A percentile compares a stretch with the other conserved stretches of the same genome.
These are phyloP conservation scores for Synanthedon vespiformis DNA, from an alignment of 2,888 invertebrate species.

Conservation along the genomic window DNA sequence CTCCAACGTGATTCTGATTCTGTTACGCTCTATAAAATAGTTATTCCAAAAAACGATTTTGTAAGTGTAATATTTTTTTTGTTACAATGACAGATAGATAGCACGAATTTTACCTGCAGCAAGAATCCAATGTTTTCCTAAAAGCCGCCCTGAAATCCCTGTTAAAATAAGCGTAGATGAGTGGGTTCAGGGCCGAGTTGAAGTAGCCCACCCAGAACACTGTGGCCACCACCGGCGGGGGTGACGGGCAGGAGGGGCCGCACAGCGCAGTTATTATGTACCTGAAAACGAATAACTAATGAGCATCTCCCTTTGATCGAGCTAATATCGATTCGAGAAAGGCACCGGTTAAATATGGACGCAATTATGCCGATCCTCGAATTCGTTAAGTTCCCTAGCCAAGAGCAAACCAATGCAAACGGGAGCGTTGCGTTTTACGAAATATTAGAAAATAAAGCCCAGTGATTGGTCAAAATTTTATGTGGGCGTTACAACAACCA, in stretches of 20 bases:
- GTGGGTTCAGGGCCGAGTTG: slow-evolving; percentile 95
- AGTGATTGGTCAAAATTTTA: too few species aligned
- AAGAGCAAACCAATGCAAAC: too few species aligned
- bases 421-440: too few species aligned
- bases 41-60: too few species aligned
- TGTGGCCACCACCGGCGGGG: slow-evolving; percentile 86
- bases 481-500: too few species aligned
- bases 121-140: slow-evolving; percentile 85
- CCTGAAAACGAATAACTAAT: slow-evolving; percentile 70
- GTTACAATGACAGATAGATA: too few species aligned
- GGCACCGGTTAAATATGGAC: neutral
- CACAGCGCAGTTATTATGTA: slow-evolving; percentile 86
- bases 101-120: slow-evolving; percentile 64
- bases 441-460: too few species aligned
- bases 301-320: slow-evolving; percentile 38
- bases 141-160: slow-evolving; percentile 96
- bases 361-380: neutral
- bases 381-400: too few species aligned
- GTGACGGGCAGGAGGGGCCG: slow-evolving; percentile 82
- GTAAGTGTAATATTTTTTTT: too few species aligned
- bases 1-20: too few species aligned
- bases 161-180: slow-evolving; percentile 98
- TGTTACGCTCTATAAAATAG: too few species aligned
- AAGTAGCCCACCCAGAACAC: slow-evolving; percentile 99
- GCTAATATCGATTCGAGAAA: neutral